phyloP scores from a whole-genome alignment of 1,140 invertebrate genomes.

The Helicoverpa zea region DNA sequence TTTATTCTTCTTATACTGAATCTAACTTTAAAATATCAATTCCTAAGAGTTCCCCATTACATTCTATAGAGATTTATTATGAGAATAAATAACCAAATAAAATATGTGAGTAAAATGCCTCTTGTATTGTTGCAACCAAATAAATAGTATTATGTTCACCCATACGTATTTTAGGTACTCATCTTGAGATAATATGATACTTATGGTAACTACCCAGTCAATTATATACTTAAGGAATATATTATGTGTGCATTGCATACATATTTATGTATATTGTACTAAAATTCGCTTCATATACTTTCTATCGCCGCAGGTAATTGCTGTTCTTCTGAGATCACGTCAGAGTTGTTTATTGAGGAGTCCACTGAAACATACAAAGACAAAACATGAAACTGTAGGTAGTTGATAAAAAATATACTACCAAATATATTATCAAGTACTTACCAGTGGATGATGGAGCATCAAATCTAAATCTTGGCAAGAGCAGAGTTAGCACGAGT shows the following conservation, averaged over 20 bases:
- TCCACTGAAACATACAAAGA: slow-evolving; percentile 52
- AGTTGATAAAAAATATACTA: background rate
- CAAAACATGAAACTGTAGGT: no score
- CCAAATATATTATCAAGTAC: slow-evolving; percentile 5
- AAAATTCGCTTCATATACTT: slow-evolving; percentile 48
- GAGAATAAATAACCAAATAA: no score
- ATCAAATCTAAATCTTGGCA: slow-evolving; percentile 67
- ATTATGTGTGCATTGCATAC: background rate
- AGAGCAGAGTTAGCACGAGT: slow-evolving; percentile 67
- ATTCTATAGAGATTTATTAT: no score
- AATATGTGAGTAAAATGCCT: no score
- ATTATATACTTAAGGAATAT: background rate
- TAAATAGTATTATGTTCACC: no score
- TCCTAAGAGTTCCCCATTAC: no score
- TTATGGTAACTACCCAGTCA: no score
- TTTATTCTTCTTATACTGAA: no score
- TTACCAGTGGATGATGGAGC: slow-evolving; percentile 62
- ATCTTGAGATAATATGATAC: no score
- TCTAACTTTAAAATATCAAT: no score
- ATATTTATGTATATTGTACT: slow-evolving; percentile 1
- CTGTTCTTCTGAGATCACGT: slow-evolving; percentile 39
- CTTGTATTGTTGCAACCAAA: no score
- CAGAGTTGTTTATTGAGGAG: slow-evolving; percentile 45
- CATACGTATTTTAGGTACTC: no score
- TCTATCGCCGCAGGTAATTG: slow-evolving; percentile 31